Evolutionary conservation across 2,888 invertebrate species (phyloP), one percentile per base, ranked within the genome.

Genomic region (Oscheius sp.): DNA sequence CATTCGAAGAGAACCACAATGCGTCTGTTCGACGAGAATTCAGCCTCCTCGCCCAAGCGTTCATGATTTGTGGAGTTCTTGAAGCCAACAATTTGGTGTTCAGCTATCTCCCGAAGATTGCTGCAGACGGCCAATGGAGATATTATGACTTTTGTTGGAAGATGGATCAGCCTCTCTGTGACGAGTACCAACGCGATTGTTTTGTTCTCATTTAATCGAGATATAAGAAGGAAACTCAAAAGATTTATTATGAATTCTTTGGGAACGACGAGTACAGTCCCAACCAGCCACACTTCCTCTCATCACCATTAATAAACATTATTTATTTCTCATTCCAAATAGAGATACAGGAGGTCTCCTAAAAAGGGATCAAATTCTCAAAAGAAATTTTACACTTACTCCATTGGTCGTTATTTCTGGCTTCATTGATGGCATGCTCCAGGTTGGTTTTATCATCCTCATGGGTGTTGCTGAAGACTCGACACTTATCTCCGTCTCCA

Each of bases 401-500:
- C 42, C 42, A 42, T 42, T 42, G n/a, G 4, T 42, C 42, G 0
- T 42, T 42, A 0, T 1, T 42, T 42, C 12, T 20, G 20, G 42
- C 42, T 12, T 42, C 42, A 15, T 42, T n/a, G 20, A 42, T 42
- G 12, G 42, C 42, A 42, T 42, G 42, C 12, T 42, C 42, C 4
- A 42, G 42, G 20, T 42, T 42, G 15, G 20, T 12, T 42, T 12
- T 42, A 42, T 42, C 42, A 4, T n/a, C 42, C 20, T 42, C 42
- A 3, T n/a, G 0, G n/a, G 42, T 8, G 20, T 42, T 20, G 12
- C 12, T 37, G 12, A 37, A 37, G 12, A 37, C 8, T 37, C 8
- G 37, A 37, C 37, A 37, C 12, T 37, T 37, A 37, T 37, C 37
- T 12, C 37, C 37, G 12, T 6, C 12, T 37, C 76, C 79, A 29